These are phyloP conservation scores for Epicauta chinensis DNA, from an alignment of 1,140 invertebrate species.

Conservation along the genomic window DNA sequence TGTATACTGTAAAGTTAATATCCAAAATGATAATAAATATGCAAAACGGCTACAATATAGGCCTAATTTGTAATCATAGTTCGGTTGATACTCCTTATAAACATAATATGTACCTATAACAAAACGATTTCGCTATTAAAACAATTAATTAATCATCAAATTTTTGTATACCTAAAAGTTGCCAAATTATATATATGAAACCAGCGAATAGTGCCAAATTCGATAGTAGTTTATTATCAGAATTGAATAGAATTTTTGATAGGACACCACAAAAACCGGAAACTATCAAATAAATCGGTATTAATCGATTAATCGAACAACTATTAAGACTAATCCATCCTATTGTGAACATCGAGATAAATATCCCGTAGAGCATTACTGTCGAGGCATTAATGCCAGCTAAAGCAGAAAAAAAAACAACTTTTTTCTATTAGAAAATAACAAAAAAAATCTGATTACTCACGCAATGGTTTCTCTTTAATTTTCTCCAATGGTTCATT, in stretches of 20 bases:
- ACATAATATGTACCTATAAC: slow-evolving; percentile 34
- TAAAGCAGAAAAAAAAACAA: slow-evolving; percentile 18
- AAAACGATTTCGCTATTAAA: background rate
- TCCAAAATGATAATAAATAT: slow-evolving; percentile 39
- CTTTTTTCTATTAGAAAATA: background rate
- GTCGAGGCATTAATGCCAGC: slow-evolving; percentile 36
- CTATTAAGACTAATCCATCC: slow-evolving; percentile 34
- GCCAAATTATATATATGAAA: slow-evolving; percentile 27
- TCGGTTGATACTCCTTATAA: slow-evolving; percentile 38
- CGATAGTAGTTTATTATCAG: slow-evolving; percentile 27
- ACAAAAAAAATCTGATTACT: slow-evolving; percentile 16
- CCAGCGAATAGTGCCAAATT: slow-evolving; percentile 24
- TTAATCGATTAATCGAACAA: slow-evolving; percentile 31
- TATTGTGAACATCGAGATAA: slow-evolving; percentile 31
- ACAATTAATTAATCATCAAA: background rate
- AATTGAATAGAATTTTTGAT: slow-evolving; percentile 26
- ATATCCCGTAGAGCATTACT: slow-evolving; percentile 32
- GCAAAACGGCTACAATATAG: slow-evolving; percentile 34
- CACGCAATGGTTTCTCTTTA: slow-evolving; percentile 33
- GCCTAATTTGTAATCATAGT: slow-evolving; percentile 27
- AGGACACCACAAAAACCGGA: slow-evolving; percentile 28
- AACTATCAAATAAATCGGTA: slow-evolving; percentile 37
- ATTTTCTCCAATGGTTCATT: slow-evolving; percentile 29
- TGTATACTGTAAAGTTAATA: slow-evolving; percentile 34
- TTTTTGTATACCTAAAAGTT: slow-evolving; percentile 28